phyloP scores from a whole-genome alignment of 2,113 vertebrate species.

The Salvelinus namaycush region DNA sequence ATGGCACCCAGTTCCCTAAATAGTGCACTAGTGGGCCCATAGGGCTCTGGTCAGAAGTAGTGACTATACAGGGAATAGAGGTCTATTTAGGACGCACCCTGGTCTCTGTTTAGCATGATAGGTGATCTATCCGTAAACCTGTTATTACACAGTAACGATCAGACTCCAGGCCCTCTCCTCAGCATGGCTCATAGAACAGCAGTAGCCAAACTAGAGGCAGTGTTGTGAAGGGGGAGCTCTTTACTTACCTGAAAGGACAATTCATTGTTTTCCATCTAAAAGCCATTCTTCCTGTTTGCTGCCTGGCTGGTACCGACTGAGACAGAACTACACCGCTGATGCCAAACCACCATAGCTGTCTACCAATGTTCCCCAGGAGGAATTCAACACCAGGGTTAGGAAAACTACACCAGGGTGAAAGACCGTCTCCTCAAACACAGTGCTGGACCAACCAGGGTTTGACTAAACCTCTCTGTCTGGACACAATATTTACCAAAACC shows the following conservation, averaged over 20 bases:
- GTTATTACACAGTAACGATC: too few relatives aligned
- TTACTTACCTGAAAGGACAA: too few relatives aligned
- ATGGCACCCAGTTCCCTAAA: neutral
- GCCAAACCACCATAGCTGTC: neutral
- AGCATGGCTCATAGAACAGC: too few relatives aligned
- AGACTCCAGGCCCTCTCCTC: too few relatives aligned
- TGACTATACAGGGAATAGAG: neutral
- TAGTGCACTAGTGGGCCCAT: neutral
- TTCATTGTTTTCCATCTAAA: too few relatives aligned
- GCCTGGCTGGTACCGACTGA: too few relatives aligned
- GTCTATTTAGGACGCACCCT: neutral
- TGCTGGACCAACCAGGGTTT: neutral
- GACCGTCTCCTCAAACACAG: neutral
- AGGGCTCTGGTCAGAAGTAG: neutral
- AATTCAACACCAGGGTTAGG: neutral
- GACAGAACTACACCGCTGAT: too few relatives aligned
- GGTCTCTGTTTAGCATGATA: too few relatives aligned
- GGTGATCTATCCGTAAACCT: too few relatives aligned
- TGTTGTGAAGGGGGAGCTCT: too few relatives aligned
- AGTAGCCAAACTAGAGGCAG: too few relatives aligned
- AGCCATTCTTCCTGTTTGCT: too few relatives aligned
- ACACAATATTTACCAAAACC: neutral
- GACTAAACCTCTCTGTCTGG: neutral
- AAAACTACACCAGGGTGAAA: slow-evolving; percentile 1
- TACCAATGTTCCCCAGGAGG: neutral